Conservation (phyloP, 2,113 vertebrate genomes). For the Pseudorhombus dupliciocellatus region DNA sequence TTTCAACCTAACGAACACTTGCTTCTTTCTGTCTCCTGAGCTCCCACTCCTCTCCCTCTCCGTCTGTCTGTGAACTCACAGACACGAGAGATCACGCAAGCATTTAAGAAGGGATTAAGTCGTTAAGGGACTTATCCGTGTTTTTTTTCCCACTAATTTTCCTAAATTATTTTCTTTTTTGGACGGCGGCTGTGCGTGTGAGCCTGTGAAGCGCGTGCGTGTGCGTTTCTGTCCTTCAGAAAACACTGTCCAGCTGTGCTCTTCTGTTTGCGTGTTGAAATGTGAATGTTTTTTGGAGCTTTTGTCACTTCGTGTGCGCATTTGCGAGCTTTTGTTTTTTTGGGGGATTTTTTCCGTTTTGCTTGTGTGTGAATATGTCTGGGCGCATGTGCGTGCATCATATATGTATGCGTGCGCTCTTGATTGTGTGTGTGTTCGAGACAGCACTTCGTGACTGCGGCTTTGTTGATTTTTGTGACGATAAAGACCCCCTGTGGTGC, state of each 20-base stretch:
- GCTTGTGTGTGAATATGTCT: constrained; percentile 7
- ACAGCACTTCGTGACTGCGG: constrained; percentile 75
- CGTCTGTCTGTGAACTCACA: constrained; percentile 51
- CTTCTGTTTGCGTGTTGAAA: constrained; percentile 44
- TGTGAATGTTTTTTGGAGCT: constrained; percentile 35
- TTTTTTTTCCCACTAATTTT: constrained; percentile 57
- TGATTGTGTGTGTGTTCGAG: constrained; percentile 30
- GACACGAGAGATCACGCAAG: constrained; percentile 71
- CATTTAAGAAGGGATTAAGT: constrained; percentile 74
- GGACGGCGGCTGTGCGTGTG: constrained; percentile 8
- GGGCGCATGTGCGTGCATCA: not conserved
- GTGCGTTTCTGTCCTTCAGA: constrained; percentile 32
- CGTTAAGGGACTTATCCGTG: constrained; percentile 64
- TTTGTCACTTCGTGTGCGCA: constrained; percentile 32
- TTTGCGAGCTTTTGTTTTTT: constrained; percentile 6
- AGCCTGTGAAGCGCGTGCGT: constrained; percentile 15
- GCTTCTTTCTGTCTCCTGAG: constrained; percentile 43
- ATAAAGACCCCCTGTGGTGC: constrained; percentile 78
- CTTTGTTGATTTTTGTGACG: constrained; percentile 76
- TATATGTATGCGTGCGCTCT: constrained; percentile 32
- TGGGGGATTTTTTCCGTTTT: constrained; percentile 2
- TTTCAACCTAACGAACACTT: constrained; percentile 52
- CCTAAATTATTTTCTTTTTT: constrained; percentile 48
- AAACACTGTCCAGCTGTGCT: constrained; percentile 54
- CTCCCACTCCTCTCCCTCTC: constrained; percentile 34